Percentiles rank a stretch among this genome's conserved stretches.
These are phyloP conservation scores for Erithacus rubecula DNA, from an alignment of 2,797 vertebrate species.

Conservation along the genomic window DNA sequence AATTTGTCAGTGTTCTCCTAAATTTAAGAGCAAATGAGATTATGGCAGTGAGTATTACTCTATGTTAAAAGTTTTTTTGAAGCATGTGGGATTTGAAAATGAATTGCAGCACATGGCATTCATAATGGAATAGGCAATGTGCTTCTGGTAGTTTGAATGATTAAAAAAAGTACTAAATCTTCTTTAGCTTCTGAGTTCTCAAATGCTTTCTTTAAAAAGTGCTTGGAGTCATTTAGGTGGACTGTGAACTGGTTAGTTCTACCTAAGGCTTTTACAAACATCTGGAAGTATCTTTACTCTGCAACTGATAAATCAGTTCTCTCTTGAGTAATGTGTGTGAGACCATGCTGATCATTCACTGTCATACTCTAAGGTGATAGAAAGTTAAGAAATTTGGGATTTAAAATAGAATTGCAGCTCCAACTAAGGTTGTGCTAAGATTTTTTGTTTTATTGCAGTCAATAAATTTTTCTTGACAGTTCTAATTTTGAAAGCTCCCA, in stretches of 20 bases:
- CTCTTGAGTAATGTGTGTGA: too few species aligned
- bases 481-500: neutral
- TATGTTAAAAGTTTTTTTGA: neutral
- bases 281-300: neutral
- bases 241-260: neutral
- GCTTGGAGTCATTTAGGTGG: neutral
- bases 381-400: neutral
- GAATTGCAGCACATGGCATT: neutral
- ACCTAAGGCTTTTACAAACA: neutral
- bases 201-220: neutral
- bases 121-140: neutral
- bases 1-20: neutral
- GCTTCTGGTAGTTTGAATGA: neutral
- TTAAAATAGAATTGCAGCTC: neutral
- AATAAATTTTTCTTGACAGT: neutral
- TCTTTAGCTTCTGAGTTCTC: neutral
- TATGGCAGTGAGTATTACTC: neutral
- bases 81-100: neutral
- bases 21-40: neutral
- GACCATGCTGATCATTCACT: neutral
- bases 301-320: rapidly evolving
- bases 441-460: neutral
- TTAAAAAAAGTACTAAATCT: neutral
- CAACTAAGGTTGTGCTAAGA: neutral
- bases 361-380: neutral